phyloP scores from a whole-genome alignment of 2,888 invertebrate genomes.

The Sabatieria punctata region DNA sequence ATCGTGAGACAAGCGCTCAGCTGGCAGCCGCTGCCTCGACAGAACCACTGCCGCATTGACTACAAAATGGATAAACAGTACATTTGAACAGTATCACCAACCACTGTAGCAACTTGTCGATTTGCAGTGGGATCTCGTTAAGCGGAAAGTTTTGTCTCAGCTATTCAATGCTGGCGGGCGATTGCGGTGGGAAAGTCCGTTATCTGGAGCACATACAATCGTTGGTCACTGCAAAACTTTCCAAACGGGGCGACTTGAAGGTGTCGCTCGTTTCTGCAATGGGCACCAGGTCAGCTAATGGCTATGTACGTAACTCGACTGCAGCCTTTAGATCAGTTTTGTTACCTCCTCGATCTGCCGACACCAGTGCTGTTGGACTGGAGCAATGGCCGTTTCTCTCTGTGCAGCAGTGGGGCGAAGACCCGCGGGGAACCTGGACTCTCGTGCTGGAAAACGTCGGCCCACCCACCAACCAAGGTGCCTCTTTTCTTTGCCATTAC shows the following conservation, averaged over 20 bases:
- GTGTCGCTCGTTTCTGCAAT: slow-evolving; percentile 76
- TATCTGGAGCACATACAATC: slow-evolving; percentile 94
- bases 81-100: too few relatives aligned
- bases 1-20: too few relatives aligned
- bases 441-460: slow-evolving; percentile 32
- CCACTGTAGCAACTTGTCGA: too few relatives aligned
- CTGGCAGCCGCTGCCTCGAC: too few relatives aligned
- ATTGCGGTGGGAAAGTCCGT: slow-evolving; percentile 55
- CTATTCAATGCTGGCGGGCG: slow-evolving; percentile 24
- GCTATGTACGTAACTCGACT: too few relatives aligned
- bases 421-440: slow-evolving; percentile 37
- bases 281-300: slow-evolving; percentile 56
- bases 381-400: slow-evolving; percentile 98
- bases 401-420: slow-evolving; percentile 86
- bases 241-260: slow-evolving; percentile 77
- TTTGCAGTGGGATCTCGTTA: too few relatives aligned
- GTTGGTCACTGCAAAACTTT: slow-evolving; percentile 72
- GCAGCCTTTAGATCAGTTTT: slow-evolving; percentile 35
- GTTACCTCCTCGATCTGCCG: slow-evolving; percentile 72
- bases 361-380: slow-evolving; percentile 77
- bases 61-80: too few relatives aligned
- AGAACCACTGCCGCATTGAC: too few relatives aligned
- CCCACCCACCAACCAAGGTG: too few relatives aligned
- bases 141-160: slow-evolving; percentile 27
- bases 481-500: too few relatives aligned